Conservation (phyloP, 2,113 vertebrate genomes). For the Cottus gobio region DNA sequence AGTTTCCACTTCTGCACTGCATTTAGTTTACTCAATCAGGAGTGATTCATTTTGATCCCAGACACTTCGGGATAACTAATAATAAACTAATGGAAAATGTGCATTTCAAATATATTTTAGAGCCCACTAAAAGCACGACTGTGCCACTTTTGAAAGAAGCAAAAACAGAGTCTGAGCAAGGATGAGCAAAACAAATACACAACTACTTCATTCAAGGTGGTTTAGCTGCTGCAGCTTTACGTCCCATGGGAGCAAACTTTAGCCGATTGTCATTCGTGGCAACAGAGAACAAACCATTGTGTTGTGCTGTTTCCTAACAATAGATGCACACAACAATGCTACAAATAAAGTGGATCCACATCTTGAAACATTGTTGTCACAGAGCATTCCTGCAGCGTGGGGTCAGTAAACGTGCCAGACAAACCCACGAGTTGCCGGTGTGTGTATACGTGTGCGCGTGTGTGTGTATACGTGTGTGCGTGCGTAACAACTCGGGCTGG, state of each 20-base stretch:
- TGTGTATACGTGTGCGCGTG: too few species aligned
- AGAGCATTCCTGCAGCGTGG: background rate
- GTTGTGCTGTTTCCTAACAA: background rate
- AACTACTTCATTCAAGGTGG: background rate
- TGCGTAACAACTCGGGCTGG: background rate
- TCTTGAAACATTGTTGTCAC: background rate
- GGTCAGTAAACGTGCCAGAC: conserved; percentile 18
- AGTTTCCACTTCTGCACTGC: background rate
- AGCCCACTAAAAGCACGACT: background rate
- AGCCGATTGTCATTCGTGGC: background rate
- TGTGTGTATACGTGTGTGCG: too few species aligned
- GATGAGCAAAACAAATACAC: too few species aligned
- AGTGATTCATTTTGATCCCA: background rate
- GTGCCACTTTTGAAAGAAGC: background rate
- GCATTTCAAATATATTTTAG: background rate
- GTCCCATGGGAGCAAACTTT: background rate
- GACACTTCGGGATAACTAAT: background rate
- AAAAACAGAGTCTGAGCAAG: background rate
- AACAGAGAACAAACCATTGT: background rate
- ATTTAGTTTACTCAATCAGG: background rate
- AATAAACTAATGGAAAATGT: background rate
- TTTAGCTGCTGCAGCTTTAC: background rate
- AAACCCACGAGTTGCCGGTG: conserved; percentile 28
- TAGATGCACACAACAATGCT: background rate
- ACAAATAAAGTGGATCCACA: background rate